Percentiles rank a stretch among this genome's conserved stretches.
phyloP scores from a whole-genome alignment of 2,113 vertebrate species.

The Phaethornis superciliosus region DNA sequence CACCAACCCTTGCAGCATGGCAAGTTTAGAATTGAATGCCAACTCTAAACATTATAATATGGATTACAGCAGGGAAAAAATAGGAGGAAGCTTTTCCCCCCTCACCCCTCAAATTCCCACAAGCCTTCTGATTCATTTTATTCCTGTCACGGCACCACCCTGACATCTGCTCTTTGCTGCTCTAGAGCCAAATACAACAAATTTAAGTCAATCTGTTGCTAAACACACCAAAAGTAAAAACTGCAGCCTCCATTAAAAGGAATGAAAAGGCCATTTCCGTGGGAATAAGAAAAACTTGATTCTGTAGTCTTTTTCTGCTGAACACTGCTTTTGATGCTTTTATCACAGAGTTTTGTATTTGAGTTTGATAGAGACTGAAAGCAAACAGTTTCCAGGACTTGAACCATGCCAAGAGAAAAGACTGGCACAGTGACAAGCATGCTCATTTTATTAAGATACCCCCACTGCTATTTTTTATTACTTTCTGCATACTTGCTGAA shows the following conservation, averaged over 20 bases:
- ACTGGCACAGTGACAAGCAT: slow-evolving; percentile 9
- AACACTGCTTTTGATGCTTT: slow-evolving; percentile 3
- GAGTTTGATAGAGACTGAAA: slow-evolving; percentile 42
- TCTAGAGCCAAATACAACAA: slow-evolving; percentile 54
- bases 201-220: slow-evolving; percentile 47
- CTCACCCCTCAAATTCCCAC: slow-evolving; percentile 15
- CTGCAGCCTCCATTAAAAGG: neutral
- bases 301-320: neutral
- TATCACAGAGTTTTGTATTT: slow-evolving; percentile 10
- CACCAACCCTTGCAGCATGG: neutral
- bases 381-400: slow-evolving; percentile 3
- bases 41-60: neutral
- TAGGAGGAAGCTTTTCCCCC: slow-evolving; percentile 5
- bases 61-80: neutral
- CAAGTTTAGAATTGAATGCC: slow-evolving; percentile 15
- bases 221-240: slow-evolving; percentile 43
- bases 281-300: neutral
- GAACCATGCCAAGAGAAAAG: slow-evolving; percentile 12
- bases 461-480: slow-evolving; percentile 31
- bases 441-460: slow-evolving; percentile 35
- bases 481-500: slow-evolving; percentile 45
- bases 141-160: slow-evolving; percentile 43
- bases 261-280: slow-evolving; percentile 1
- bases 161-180: slow-evolving; percentile 55
- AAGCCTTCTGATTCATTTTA: slow-evolving; percentile 41